phyloP scores from a whole-genome alignment of 2,888 invertebrate species.

The Agrotis puta region DNA sequence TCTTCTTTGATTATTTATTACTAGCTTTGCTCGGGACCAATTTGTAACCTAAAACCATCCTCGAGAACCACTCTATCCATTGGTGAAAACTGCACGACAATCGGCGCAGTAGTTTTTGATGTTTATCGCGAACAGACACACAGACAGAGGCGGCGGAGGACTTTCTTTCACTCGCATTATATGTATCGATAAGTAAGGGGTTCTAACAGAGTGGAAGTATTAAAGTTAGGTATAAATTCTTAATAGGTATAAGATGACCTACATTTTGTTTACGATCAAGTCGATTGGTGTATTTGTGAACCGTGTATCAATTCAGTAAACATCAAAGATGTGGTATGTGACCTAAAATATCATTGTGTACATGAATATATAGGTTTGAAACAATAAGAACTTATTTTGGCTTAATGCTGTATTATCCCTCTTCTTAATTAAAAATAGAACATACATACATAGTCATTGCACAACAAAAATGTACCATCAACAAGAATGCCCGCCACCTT shows the following conservation, averaged over 20 bases:
- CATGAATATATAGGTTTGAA: neutral
- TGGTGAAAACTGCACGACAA: no score
- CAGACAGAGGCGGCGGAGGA: no score
- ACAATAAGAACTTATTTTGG: neutral
- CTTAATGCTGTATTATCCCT: neutral
- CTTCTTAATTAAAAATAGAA: neutral
- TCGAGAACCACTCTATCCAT: no score
- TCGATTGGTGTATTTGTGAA: neutral
- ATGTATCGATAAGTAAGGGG: slow-evolving; percentile 6
- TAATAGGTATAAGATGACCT: slow-evolving; percentile 28
- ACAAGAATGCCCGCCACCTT: neutral
- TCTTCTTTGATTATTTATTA: neutral
- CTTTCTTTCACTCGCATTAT: neutral
- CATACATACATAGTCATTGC: neutral
- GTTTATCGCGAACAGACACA: no score
- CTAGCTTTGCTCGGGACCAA: no score
- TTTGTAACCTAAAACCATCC: no score
- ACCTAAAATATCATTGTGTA: slow-evolving; percentile 8
- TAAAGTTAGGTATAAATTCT: slow-evolving; percentile 11
- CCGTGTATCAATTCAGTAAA: neutral
- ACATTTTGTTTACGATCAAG: slow-evolving; percentile 22
- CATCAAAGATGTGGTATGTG: neutral
- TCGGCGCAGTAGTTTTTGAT: no score
- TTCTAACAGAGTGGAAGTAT: slow-evolving; percentile 12
- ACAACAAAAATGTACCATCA: neutral